Conservation (phyloP, 2,113 vertebrate species). For the Climacteris rufus region DNA sequence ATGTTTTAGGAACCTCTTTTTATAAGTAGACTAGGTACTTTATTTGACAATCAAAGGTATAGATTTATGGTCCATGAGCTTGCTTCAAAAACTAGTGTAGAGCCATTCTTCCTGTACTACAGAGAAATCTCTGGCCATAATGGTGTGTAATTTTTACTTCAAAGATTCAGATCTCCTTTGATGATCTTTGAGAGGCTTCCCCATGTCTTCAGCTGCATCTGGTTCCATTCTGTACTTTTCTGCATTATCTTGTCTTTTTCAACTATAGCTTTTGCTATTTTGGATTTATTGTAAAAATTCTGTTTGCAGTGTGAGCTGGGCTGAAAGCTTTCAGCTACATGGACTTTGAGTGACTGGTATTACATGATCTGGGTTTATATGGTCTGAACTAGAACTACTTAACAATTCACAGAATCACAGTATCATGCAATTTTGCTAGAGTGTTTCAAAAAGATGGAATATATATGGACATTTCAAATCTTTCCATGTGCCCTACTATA, state of each 20-base stretch:
- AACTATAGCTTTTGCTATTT: neutral
- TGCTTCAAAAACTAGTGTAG: neutral
- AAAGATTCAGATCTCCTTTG: neutral
- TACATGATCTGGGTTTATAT: neutral
- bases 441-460: neutral
- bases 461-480: neutral
- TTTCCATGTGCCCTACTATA: neutral
- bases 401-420: neutral
- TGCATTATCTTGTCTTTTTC: neutral
- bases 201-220: neutral
- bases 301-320: neutral
- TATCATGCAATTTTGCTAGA: neutral
- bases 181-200: neutral
- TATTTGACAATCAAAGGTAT: neutral
- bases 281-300: neutral
- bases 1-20: neutral
- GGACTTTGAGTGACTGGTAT: neutral
- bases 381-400: neutral
- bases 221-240: neutral
- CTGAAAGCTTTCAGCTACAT: neutral
- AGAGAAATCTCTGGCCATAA: neutral
- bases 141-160: neutral
- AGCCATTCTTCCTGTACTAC: neutral
- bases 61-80: neutral
- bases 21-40: neutral